These are phyloP conservation scores for Leptobrachium leishanense DNA, from an alignment of 2,113 vertebrate genomes.

Conservation along the genomic window DNA sequence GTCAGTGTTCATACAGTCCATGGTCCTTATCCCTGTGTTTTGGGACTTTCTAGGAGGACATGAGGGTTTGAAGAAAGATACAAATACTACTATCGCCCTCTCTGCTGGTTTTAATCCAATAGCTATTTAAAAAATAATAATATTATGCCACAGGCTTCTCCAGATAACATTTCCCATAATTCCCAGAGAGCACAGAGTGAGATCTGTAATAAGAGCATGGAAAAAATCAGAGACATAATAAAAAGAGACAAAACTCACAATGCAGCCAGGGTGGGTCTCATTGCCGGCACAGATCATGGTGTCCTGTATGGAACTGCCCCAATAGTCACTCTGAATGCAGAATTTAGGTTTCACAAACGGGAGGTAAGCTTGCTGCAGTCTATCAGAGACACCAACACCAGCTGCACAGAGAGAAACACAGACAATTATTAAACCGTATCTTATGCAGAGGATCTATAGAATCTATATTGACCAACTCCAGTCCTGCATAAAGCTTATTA, in stretches of 20 bases:
- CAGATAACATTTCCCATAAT: not conserved
- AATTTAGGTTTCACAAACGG: slow-evolving; percentile 56
- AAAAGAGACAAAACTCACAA: slow-evolving; percentile 54
- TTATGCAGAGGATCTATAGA: slow-evolving; percentile 57
- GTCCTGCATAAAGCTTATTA: too few relatives aligned
- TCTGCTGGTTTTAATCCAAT: too few relatives aligned
- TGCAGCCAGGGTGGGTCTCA: slow-evolving; percentile 53
- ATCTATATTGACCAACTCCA: too few relatives aligned
- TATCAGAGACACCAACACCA: slow-evolving; percentile 45
- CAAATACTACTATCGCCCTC: too few relatives aligned
- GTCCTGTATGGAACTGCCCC: slow-evolving; percentile 47
- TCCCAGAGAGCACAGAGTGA: not conserved
- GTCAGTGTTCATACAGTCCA: too few relatives aligned
- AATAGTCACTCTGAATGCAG: slow-evolving; percentile 61
- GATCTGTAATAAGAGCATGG: not conserved
- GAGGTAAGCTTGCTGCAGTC: slow-evolving; percentile 61
- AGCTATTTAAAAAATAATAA: too few relatives aligned
- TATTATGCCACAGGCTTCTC: not conserved
- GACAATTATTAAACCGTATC: slow-evolving; percentile 57
- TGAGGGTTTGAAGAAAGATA: too few relatives aligned
- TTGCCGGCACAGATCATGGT: slow-evolving; percentile 63
- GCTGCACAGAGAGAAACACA: slow-evolving; percentile 45
- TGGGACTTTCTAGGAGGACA: too few relatives aligned
- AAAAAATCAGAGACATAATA: not conserved
- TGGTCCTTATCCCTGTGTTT: too few relatives aligned